Evolutionary conservation across 2,888 invertebrate species (phyloP).

Genomic region (Lithophane ornitopus): DNA sequence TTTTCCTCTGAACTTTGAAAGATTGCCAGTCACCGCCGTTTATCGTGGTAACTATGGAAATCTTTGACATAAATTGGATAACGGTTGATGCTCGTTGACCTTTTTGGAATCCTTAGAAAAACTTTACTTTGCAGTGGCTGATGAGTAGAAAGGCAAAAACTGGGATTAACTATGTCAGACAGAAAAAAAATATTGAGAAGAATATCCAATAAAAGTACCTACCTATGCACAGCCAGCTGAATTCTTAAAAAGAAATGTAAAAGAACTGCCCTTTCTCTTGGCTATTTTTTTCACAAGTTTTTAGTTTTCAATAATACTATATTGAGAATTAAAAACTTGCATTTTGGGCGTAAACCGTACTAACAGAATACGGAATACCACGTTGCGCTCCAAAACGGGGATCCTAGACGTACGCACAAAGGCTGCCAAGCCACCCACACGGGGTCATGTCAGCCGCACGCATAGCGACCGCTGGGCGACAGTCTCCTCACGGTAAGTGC

Average conservation of each 20-base stretch:
- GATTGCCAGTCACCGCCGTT: constrained; percentile 84
- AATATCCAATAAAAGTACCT: not conserved
- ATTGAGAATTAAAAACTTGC: not conserved
- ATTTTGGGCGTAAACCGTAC: too few relatives aligned
- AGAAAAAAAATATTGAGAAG: not conserved
- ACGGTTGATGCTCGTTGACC: constrained; percentile 61
- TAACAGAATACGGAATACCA: too few relatives aligned
- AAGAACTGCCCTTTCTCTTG: not conserved
- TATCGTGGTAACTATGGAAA: constrained; percentile 69
- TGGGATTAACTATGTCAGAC: not conserved
- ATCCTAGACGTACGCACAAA: too few relatives aligned
- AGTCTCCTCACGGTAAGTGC: too few relatives aligned
- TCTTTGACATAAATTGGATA: constrained; percentile 78
- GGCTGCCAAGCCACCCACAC: too few relatives aligned
- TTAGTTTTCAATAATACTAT: too few relatives aligned
- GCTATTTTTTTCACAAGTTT: too few relatives aligned
- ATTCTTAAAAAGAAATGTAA: not conserved
- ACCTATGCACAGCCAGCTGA: not conserved
- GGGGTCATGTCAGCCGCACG: too few relatives aligned
- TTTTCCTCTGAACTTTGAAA: constrained; percentile 75
- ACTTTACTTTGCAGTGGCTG: not conserved
- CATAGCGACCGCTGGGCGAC: too few relatives aligned
- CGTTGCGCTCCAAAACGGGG: too few relatives aligned
- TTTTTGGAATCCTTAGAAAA: not conserved
- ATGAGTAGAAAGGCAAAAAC: not conserved